Evolutionary conservation across 2,113 vertebrate genomes (phyloP), one percentile per base, ranked within the genome.

Genomic region (Cygnus buccinator): DNA sequence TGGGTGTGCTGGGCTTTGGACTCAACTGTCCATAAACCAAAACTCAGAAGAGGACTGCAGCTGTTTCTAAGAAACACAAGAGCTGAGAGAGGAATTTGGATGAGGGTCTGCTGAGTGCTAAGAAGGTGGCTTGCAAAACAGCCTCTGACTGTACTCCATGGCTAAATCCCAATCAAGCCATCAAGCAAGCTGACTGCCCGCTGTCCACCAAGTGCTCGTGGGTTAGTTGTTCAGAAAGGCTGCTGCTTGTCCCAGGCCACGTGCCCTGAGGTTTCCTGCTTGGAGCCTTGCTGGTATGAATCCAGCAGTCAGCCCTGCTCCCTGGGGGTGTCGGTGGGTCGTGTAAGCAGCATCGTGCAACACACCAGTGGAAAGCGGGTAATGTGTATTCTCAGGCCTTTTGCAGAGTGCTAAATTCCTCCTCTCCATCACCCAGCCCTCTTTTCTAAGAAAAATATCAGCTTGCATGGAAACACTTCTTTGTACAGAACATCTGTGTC

Each of bases 401-500:
- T 57, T 44, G 46, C 52, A 67, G 14, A 50, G 39, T 20, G 20
- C 5, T 59, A 43, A 74, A 28, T 68, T 95, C 58, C 84, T 89
- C 43, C 62, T 82, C 84, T 74, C 41, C 58, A 20, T 68, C 89
- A 65, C 59, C 28, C 66, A 83, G 41, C 70, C 37, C 71, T 59
- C 59, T 85, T 83, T 95, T 77, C 91, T 80, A 79, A 84, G 78
- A 48, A 93, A 93, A 84, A 33, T 7, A 26, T 7, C 46, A 73
- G 62, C 31, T 50, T 68, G 73, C 31, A 29, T 2, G 22, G 95
- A 80, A 94, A 88, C 13, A 4, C 16, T 76, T 68, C 75, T 85
- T 81, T 81, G 84, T 91, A 35, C 70, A 55, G 90, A 94, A 94
- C 91, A 95, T 94, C 94, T 94, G 95, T 59, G 76, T 83, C 78